Evolutionary conservation across 2,888 invertebrate genomes (phyloP), one percentile per base, ranked within the genome.

Genomic region (Corbicula japonica): DNA sequence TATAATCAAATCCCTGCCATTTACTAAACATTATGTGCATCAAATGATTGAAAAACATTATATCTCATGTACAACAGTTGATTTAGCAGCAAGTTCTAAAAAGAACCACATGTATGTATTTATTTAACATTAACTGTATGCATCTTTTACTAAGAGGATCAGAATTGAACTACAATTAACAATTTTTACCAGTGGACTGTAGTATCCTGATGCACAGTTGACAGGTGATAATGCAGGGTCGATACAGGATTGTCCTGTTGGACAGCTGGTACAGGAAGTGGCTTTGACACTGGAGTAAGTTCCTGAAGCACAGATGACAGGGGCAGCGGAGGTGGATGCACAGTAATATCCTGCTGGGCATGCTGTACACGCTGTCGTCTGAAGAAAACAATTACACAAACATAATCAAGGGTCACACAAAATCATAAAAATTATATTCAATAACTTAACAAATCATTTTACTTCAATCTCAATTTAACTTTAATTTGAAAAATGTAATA

Each of bases 301-400:
- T 10, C 92, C 92, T 38, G 83, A 65, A 15, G 80, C 60, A 84
- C 92, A 92, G 21, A 81, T 73, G 4, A 77, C 63, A 0, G 90
- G 87, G 12, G 86, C 62, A 1, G 76, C 66, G 1, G 61, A 63
- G 15, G 80, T 83, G 2, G 78, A 70, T 1, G 90, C 41, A 79
- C 92, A 92, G 23, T 73, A 77, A 56, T 89, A 89, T 0, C 92
- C 92, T 26, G 91, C 91, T 10, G 92, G 92, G 72, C 92, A 92
- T 2, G 52, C 26, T 2, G 86, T 86, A 73, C 92, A 92, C 5
- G 80, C 62, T 21, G 69, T 72, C 12, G 80, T 84, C 89, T 89
- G 85, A 41, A 77, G 58, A 38, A 76, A 38, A 80, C n/a, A 48
- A 48, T 26, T 52, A n/a, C n/a, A n/a, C n/a, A n/a, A n/a, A n/a